Evolutionary conservation across 2,888 invertebrate genomes (phyloP).

Genomic region (Pristionchus japonicus): DNA sequence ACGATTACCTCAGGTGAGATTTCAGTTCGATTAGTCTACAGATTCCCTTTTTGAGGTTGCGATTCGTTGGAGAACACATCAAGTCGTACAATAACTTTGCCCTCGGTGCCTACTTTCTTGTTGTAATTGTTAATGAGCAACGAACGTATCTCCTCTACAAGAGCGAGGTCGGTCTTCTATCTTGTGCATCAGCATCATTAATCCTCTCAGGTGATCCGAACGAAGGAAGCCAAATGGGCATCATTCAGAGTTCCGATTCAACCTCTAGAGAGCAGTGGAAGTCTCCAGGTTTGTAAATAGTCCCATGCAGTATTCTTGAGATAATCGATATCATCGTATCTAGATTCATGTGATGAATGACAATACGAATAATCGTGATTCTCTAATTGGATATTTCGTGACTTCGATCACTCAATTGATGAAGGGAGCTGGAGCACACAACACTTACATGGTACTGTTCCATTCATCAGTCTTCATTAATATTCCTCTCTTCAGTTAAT

Average conservation of each 20-base stretch:
- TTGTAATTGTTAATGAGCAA: conserved; percentile 4
- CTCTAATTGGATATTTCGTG: conserved; percentile 37
- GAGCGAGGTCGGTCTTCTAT: conserved; percentile 20
- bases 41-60: conserved; percentile 16
- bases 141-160: conserved; percentile 36
- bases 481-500: conserved; percentile 11
- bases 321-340: neutral
- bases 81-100: conserved; percentile 44
- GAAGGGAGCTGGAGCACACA: conserved; percentile 32
- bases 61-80: conserved; percentile 40
- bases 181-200: too few relatives aligned
- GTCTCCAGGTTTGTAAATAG: conserved; percentile 42
- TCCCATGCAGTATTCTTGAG: neutral
- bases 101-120: conserved; percentile 34
- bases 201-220: conserved; percentile 20
- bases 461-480: too few relatives aligned
- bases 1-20: conserved; percentile 28
- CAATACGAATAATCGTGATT: conserved; percentile 34
- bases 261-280: conserved; percentile 32
- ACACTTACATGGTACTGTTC: conserved; percentile 43
- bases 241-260: conserved; percentile 24
- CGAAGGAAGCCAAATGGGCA: conserved; percentile 40
- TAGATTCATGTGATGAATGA: conserved; percentile 40
- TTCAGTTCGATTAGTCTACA: too few relatives aligned
- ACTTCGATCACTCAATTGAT: conserved; percentile 38